phyloP scores from a whole-genome alignment of 2,888 invertebrate genomes.

The Hofmannophila pseudospretella region DNA sequence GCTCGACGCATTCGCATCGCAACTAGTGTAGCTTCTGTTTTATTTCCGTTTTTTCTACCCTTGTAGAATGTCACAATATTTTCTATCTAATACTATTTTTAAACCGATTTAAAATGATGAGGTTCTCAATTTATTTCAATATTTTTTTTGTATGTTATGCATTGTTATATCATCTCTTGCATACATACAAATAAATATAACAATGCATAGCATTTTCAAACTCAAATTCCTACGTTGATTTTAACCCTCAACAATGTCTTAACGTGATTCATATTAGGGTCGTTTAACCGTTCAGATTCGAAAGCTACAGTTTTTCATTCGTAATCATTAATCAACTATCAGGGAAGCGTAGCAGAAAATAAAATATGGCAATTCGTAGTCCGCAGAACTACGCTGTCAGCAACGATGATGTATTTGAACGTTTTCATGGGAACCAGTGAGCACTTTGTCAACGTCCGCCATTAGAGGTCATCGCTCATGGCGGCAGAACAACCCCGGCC shows the following conservation, averaged over 20 bases:
- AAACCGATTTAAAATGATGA: no score
- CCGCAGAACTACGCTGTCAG: slow-evolving; percentile 65
- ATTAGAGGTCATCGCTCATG: slow-evolving; percentile 71
- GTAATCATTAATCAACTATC: slow-evolving; percentile 67
- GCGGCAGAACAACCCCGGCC: slow-evolving; percentile 18
- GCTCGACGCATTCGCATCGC: slow-evolving; percentile 25
- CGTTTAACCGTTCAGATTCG: slow-evolving; percentile 18
- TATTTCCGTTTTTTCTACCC: slow-evolving; percentile 17
- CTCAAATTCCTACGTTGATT: slow-evolving; percentile 5
- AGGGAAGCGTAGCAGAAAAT: slow-evolving; percentile 62
- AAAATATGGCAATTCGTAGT: slow-evolving; percentile 72
- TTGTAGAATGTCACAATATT: slow-evolving; percentile 17
- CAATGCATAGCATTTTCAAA: slow-evolving; percentile 2
- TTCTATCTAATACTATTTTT: no score
- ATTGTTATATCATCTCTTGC: no score
- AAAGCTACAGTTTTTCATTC: slow-evolving; percentile 30
- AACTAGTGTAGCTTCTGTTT: slow-evolving; percentile 41
- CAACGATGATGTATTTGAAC: slow-evolving; percentile 73
- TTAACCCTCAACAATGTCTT: slow-evolving; percentile 11
- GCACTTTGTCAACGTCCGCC: slow-evolving; percentile 74
- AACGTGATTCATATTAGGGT: slow-evolving; percentile 20
- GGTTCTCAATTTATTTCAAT: neutral
- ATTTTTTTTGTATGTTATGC: no score
- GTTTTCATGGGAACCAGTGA: slow-evolving; percentile 67
- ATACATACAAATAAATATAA: no score